Evolutionary conservation across 1,140 invertebrate genomes (phyloP), one percentile per base, ranked within the genome.

Genomic region (Marisa cornuarietis): DNA sequence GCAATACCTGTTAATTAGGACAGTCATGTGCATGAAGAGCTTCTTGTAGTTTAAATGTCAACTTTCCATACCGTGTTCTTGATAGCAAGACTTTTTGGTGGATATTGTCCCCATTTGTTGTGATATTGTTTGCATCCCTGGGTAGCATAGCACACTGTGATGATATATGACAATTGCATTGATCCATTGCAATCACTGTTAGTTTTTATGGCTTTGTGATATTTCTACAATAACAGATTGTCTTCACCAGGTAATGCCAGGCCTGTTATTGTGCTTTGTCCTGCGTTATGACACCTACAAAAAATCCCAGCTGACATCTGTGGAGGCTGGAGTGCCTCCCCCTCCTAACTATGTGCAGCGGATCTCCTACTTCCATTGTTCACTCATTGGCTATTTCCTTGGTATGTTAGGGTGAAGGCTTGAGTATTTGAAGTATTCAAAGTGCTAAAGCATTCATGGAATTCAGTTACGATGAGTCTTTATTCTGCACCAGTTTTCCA

Each of bases 301-400:
- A 91, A 98, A 97, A 90, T 94, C 95, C 62, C 95, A 95, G 87
- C 80, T 87, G 8, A 93, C 93, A 66, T 93, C 93, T 65, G 93
- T 93, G 58, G 95, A 96, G 87, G 93, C 94, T 79, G 95, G 95
- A 26, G 94, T 96, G 73, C 95, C 95, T 68, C 95, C 95, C 7
- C 95, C 95, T 85, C 91, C 94, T 13, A 87, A 83, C 71, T 90
- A 90, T 79, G 84, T 88, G 54, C 89, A 91, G 73, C 86, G 86
- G 83, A 82, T 91, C 63, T 90, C 90, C 16, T 98, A 99, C 93
- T 99, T 99, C 94, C 98, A 99, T 93, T 99, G 98, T 93, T 99
- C 97, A 85, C 94, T 99, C 87, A 95, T 99, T 89, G 98, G 98
- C 83, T 99, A 99, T 92, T 99, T 99, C 92, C 93, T 99, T 84